Evolutionary conservation across 2,888 invertebrate species (phyloP).

Genomic region (Limnephilus auricula): DNA sequence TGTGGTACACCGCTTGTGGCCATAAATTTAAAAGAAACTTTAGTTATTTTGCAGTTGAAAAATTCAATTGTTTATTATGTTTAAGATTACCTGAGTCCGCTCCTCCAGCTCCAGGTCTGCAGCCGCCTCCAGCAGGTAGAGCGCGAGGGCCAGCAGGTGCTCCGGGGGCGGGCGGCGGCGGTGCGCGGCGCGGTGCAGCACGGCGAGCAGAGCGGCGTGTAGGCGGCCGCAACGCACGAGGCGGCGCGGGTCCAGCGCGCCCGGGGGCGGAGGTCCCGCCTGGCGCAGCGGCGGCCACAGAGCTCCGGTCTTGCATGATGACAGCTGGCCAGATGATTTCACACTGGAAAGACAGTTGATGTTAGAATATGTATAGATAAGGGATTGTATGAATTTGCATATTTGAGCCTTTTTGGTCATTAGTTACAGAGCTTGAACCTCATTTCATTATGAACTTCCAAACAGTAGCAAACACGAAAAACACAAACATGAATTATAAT

Average conservation of each 20-base stretch:
- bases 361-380: background rate
- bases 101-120: slow-evolving; percentile 75
- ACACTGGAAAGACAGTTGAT: slow-evolving; percentile 53
- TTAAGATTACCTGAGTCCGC: slow-evolving; percentile 46
- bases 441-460: too few species aligned
- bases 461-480: too few species aligned
- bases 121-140: slow-evolving; percentile 92
- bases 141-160: slow-evolving; percentile 90
- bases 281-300: slow-evolving; percentile 75
- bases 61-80: too few species aligned
- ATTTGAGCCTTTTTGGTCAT: too few species aligned
- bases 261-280: slow-evolving; percentile 68
- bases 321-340: slow-evolving; percentile 68
- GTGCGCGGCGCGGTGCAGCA: slow-evolving; percentile 90
- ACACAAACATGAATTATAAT: too few species aligned
- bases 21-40: too few species aligned
- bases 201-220: slow-evolving; percentile 87
- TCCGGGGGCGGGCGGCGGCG: slow-evolving; percentile 83
- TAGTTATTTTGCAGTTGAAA: too few species aligned
- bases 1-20: too few species aligned
- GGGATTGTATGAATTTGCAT: too few species aligned
- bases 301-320: slow-evolving; percentile 68
- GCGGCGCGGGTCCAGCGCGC: slow-evolving; percentile 71
- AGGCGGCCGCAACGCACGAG: slow-evolving; percentile 74
- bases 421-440: too few species aligned